phyloP scores from a whole-genome alignment of 2,113 vertebrate species.

The Boulengeromyrus knoepffleri region DNA sequence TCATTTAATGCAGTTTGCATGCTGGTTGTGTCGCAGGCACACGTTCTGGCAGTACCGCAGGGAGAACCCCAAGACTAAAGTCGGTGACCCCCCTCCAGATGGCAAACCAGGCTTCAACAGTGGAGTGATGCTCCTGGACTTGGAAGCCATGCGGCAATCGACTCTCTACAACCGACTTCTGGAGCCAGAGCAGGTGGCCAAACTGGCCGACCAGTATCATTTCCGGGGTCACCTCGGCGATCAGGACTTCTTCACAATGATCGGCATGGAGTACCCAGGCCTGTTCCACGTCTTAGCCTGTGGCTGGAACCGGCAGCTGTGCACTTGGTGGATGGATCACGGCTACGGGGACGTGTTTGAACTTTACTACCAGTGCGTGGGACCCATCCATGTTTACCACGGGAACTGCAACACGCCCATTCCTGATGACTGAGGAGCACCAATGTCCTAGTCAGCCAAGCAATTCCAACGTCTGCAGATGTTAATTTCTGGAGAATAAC shows the following conservation, averaged over 20 bases:
- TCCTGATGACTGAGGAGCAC: slow-evolving; percentile 66
- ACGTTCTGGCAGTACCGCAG: slow-evolving; percentile 95
- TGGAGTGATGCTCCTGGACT: slow-evolving; percentile 83
- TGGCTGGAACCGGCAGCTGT: slow-evolving; percentile 93
- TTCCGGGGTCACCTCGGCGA: slow-evolving; percentile 92
- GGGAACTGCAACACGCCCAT: slow-evolving; percentile 93
- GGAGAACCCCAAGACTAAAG: slow-evolving; percentile 77
- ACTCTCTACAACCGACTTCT: slow-evolving; percentile 77
- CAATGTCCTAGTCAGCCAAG: neutral
- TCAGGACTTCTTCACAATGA: slow-evolving; percentile 97
- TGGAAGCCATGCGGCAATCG: slow-evolving; percentile 82
- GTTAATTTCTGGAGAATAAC: neutral
- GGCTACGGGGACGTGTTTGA: slow-evolving; percentile 85
- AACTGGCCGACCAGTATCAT: slow-evolving; percentile 78
- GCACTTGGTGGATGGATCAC: slow-evolving; percentile 94
- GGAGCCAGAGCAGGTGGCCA: slow-evolving; percentile 66
- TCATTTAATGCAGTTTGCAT: neutral
- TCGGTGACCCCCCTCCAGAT: slow-evolving; percentile 79
- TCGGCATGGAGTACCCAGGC: slow-evolving; percentile 87
- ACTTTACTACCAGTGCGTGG: slow-evolving; percentile 80
- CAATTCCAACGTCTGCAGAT: neutral
- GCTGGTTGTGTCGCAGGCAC: slow-evolving; percentile 63
- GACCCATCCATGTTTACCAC: slow-evolving; percentile 79
- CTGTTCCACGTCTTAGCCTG: slow-evolving; percentile 82
- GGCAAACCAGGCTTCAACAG: slow-evolving; percentile 94